Base-by-base conservation (phyloP, 1,140 invertebrate genomes). In the Vanessa atalanta region DNA sequence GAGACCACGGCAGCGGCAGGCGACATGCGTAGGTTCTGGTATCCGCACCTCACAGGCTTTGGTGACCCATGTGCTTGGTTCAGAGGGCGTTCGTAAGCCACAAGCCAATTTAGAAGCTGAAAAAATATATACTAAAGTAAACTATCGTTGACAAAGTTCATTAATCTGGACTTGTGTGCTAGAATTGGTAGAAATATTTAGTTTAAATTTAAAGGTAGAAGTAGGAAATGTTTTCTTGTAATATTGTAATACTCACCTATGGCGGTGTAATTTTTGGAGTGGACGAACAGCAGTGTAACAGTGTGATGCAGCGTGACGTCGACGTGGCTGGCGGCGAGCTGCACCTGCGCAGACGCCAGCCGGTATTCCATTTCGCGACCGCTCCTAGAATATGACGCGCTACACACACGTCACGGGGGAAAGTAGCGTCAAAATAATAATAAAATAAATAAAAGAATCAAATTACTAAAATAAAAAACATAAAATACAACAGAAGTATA, bases 231-330 rank as follows among this genome's bases (percentile, higher is more conserved):
- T 15, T 12, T 43, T 20, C 14, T 31, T 47, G 20, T 5, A 15
- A 15, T n/a, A 64, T 48, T 31, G 26, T 6, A 31, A n/a, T 47
- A 65, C 87, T 85, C 66, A 91, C 90, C 89, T 61, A 90, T 76
- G 51, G 88, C 88, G 48, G 83, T 89, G 66, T 91, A 89, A 70
- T 92, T 92, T 53, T 86, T 88, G 15, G 86, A 83, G 57, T 92
- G 90, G 14, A 83, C 83, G 51, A 89, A 91, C 7, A 90, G 80
- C 60, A 92, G 66, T 0, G 86, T 89, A 48, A 88, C 85, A 15
- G 84, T 87, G 60, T 88, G 87, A 26, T 78, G 83, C 11, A 85
- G 53, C 3, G 75, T 43, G 5, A 31, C 55, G 67, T 87, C 84
- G 15, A 80, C 79, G 47, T 79, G 79, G 15, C 79, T 68, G 13